Base-by-base conservation (phyloP, 1,140 invertebrate species). In the Macrobrachium rosenbergii region DNA sequence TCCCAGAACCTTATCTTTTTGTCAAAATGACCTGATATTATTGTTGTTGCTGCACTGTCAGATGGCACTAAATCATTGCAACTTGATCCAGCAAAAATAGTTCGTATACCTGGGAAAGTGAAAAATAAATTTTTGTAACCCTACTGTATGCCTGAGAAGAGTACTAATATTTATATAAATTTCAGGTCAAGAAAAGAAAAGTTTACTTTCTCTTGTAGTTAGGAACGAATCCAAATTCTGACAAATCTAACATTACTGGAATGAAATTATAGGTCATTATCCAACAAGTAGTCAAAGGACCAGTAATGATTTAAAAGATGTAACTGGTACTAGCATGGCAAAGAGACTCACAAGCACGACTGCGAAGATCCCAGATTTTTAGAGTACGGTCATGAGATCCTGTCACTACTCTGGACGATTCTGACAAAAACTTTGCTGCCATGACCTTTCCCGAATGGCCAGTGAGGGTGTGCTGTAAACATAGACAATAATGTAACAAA, bases 1-100 rank as follows among this genome's bases (percentile, higher is more conserved):
- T 99, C 98, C 98, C 98, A 99, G 92, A 99, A 99, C 63, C 98
- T 94, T 90, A 99, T 97, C 90, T 95, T 95, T 92, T 99, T 99
- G 93, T 99, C 98, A 92, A 97, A 99, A 93, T 99, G 98, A 19
- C 98, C 98, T 90, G 98, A 99, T 88, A 99, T 98, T 88, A 99
- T 97, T 37, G 95, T 97, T 19, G 82, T 81, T 28, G 82, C 76
- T 72, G 82, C 77, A 17, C 96, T 95, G 90, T 98, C 96, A 28
- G 95, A 95, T 79, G 96, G 97, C 58, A 98, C 97, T 28, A 99
- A 93, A 93, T 99, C 98, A 92, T 99, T 98, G 92, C 98, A 99
- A 91, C 96, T 97, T 12, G 98, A 99, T 23, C 97, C 98, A 83
- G 98, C 97, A 92, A 99, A 99, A 93, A 99, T 98, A 2, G 98